These are phyloP conservation scores for Porites australiensis DNA, from an alignment of 64 coral and sea anemone species.

Conservation along the genomic window DNA sequence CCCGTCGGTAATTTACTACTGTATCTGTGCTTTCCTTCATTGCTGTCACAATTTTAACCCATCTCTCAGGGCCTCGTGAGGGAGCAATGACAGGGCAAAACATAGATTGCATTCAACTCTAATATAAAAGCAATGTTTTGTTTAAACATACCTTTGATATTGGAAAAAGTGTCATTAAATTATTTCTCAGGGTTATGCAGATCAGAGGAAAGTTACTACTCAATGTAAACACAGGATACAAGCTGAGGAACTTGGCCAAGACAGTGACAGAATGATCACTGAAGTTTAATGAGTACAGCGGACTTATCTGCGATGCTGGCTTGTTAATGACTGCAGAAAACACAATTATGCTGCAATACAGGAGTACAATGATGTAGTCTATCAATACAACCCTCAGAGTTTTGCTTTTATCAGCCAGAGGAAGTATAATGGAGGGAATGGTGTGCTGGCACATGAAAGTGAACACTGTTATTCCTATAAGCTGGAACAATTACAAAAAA, in stretches of 20 bases:
- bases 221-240: constrained; percentile 90
- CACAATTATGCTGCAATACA: constrained; percentile 68
- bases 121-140: no score
- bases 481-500: constrained; percentile 37
- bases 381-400: constrained; percentile 51
- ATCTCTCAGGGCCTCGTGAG: no score
- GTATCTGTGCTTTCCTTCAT: no score
- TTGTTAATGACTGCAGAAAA: constrained; percentile 74
- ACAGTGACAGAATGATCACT: constrained; percentile 63
- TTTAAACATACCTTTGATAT: constrained; percentile 63
- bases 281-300: constrained; percentile 88
- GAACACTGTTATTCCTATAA: constrained; percentile 87
- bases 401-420: constrained; percentile 76
- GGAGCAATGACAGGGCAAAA: no score
- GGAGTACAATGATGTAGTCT: constrained; percentile 69
- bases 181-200: constrained; percentile 88
- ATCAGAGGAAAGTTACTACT: constrained; percentile 90
- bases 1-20: no score
- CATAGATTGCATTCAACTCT: no score
- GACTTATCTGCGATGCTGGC: constrained; percentile 80
- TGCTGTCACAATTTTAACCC: no score
- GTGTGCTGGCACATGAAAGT: constrained; percentile 92
- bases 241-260: constrained; percentile 76
- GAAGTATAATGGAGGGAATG: constrained; percentile 79
- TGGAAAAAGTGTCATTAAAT: constrained; percentile 79